Base-by-base conservation (phyloP, 2,888 invertebrate genomes). In the Patella caerulea region DNA sequence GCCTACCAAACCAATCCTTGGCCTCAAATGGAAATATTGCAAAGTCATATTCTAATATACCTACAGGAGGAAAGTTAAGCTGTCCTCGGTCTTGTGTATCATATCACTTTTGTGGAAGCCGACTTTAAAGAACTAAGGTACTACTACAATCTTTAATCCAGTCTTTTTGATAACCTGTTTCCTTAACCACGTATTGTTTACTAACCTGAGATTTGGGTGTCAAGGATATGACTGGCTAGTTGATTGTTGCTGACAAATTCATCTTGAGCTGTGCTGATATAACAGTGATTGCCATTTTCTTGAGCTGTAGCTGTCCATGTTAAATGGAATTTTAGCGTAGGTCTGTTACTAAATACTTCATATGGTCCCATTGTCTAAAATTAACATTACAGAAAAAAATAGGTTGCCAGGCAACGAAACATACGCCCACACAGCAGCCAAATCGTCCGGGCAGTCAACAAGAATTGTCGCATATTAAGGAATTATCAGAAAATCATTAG, bases 291-390 rank as follows among this genome's bases (percentile, higher is more conserved):
- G 24, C 78, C 83, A 14, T 76, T 71, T n/a, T 79, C 83, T 45
- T 83, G 78, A 17, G 77, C 75, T 65, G 82, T 82, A 45, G 85
- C 84, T 53, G 82, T 83, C 96, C 97, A 97, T 85, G 94, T 94
- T 72, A 98, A 92, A 86, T 95, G 95, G 88, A 98, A 95, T 92
- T 97, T 97, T 2, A 98, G 92, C 80, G 95, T 94, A 0, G 97
- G 96, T 78, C 95, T 94, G 85, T 95, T 94, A 92, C 94, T 94
- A 89, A 96, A 96, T 78, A 95, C 94, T 86, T 96, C 96, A 89
- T 96, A 95, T 74, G 89, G 88, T 73, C 89, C 88, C 17, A 88
- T 82, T 65, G 85, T 82, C 90, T 91, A 84, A 52, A 84, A 84
- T 45, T 45, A 45, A 45, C 9, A 45, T 45, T 34, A 34, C 5